These are phyloP conservation scores for Rhombomys opimus DNA, from an alignment of 2,113 vertebrate genomes.

Conservation along the genomic window DNA sequence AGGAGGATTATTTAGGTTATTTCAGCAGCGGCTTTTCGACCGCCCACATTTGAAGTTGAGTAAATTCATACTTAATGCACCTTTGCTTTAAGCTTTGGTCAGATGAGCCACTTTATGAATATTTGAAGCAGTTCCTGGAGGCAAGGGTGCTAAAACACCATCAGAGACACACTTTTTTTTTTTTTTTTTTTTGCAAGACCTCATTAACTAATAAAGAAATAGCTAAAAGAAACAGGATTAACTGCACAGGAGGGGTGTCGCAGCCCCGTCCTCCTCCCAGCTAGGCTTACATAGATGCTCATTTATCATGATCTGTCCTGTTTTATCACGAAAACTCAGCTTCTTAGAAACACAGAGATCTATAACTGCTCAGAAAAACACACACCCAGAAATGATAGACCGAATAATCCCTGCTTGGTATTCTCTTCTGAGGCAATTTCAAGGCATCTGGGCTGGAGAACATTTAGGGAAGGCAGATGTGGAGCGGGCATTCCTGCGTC, in stretches of 20 bases:
- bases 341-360: constrained; percentile 81
- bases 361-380: constrained; percentile 83
- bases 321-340: constrained; percentile 85
- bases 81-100: constrained; percentile 80
- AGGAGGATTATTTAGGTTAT: constrained; percentile 79
- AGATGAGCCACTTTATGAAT: constrained; percentile 83
- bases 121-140: constrained; percentile 86
- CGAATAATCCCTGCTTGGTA: constrained; percentile 80
- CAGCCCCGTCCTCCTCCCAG: constrained; percentile 83
- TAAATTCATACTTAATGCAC: constrained; percentile 84
- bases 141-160: constrained; percentile 83
- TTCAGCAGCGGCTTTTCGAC: constrained; percentile 78
- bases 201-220: constrained; percentile 89
- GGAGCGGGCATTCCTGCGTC: not conserved
- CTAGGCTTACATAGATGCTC: constrained; percentile 83
- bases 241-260: constrained; percentile 86
- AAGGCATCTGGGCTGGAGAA: constrained; percentile 23
- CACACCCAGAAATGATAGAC: constrained; percentile 81
- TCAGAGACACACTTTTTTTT: constrained; percentile 79
- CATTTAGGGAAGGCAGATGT: constrained; percentile 21
- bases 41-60: constrained; percentile 80
- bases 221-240: constrained; percentile 88
- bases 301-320: constrained; percentile 87
- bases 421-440: constrained; percentile 76
- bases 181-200: constrained; percentile 74